A percentile compares a stretch with the other conserved stretches of the same genome.
These are phyloP conservation scores for Macrotis lagotis DNA, from an alignment of 2,113 vertebrate genomes.

Conservation along the genomic window DNA sequence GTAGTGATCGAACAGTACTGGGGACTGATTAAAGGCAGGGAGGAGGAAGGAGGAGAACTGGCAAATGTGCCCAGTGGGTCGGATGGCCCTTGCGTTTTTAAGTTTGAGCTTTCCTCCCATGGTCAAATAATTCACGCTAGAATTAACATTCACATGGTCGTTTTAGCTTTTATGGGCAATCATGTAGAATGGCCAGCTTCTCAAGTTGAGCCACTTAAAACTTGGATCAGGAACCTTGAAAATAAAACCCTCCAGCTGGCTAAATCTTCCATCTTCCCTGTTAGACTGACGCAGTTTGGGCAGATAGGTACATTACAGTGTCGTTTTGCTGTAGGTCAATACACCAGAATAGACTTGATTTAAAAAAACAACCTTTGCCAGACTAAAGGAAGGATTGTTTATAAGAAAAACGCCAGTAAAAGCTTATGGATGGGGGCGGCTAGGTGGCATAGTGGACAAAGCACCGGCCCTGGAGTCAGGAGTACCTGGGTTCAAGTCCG, in stretches of 20 bases:
- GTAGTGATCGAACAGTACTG: constrained; percentile 99
- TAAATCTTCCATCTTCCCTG: constrained; percentile 96
- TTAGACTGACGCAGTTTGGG: constrained; percentile 98
- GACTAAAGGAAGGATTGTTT: constrained; percentile 99
- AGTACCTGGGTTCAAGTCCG: too few relatives aligned
- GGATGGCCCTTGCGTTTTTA: constrained; percentile 97
- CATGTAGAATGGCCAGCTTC: constrained; percentile 97
- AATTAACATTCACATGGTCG: constrained; percentile 98
- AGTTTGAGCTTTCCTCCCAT: constrained; percentile 98
- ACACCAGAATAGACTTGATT: constrained; percentile 98
- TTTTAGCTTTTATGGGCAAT: constrained; percentile 99
- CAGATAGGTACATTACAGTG: constrained; percentile 99
- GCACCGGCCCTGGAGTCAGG: too few relatives aligned
- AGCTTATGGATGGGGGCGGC: too few relatives aligned
- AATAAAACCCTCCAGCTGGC: constrained; percentile 98
- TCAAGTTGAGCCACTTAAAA: constrained; percentile 97
- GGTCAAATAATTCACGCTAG: constrained; percentile 97
- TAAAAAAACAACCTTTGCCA: constrained; percentile 99
- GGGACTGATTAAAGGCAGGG: constrained; percentile 98
- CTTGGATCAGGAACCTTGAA: constrained; percentile 98
- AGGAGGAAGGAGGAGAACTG: constrained; percentile 98
- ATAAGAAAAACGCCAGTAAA: constrained; percentile 99
- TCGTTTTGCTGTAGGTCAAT: constrained; percentile 98
- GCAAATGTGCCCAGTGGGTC: constrained; percentile 91
- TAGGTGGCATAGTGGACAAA: too few relatives aligned